Percentiles rank a stretch among this genome's conserved stretches.
Evolutionary conservation across 2,797 vertebrate species (phyloP).

Genomic region (Chromis chromis): DNA sequence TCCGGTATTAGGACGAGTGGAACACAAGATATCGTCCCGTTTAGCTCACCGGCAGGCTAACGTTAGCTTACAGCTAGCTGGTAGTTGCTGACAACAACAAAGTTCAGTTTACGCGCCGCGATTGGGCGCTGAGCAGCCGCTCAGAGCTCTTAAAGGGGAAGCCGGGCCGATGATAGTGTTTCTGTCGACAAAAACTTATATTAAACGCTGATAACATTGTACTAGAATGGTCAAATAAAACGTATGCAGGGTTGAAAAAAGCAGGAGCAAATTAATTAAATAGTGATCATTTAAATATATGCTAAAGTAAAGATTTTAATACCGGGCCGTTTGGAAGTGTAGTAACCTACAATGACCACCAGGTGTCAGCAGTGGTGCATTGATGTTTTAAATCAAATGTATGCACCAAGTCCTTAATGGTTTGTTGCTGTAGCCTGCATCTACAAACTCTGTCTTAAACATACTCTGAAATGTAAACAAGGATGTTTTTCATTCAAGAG

Average conservation of each 20-base stretch:
- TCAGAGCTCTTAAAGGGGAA: constrained; percentile 72
- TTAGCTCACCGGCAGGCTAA: constrained; percentile 16
- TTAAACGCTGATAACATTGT: fast-evolving
- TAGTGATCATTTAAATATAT: not conserved
- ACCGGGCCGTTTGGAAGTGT: not conserved
- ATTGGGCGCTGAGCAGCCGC: constrained; percentile 62
- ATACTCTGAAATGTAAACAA: not conserved
- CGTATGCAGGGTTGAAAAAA: fast-evolving
- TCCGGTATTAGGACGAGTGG: not conserved
- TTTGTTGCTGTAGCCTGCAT: too few species aligned
- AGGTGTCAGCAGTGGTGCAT: constrained; percentile 54
- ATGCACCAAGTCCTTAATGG: not conserved
- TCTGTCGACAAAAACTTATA: not conserved
- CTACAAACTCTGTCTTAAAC: not conserved
- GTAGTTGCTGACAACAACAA: constrained; percentile 70
- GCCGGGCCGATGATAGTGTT: not conserved
- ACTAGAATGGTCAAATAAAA: fast-evolving
- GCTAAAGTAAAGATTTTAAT: not conserved
- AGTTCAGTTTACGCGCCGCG: constrained; percentile 84
- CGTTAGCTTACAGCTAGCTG: constrained; percentile 42
- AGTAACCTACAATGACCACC: not conserved
- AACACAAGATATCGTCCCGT: fast-evolving
- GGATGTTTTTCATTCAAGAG: not conserved
- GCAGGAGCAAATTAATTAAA: fast-evolving
- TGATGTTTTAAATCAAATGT: not conserved